Evolutionary conservation across 1,140 invertebrate species (phyloP).

Genomic region (Brachionus sp.): DNA sequence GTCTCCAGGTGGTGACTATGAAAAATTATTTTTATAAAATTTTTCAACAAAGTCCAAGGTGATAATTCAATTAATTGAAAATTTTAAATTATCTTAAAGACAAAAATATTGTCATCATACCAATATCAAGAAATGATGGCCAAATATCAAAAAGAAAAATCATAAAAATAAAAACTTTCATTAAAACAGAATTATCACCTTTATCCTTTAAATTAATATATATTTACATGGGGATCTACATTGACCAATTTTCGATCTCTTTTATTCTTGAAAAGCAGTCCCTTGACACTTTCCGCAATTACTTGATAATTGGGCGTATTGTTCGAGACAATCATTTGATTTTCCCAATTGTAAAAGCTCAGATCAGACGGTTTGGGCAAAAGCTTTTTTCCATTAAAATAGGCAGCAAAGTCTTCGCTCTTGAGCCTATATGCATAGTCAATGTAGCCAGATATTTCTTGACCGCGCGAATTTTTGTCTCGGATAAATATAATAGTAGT

Average conservation of each 20-base stretch:
- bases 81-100: too few species aligned
- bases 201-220: background rate
- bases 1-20: slow-evolving; percentile 58
- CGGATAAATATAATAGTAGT: slow-evolving; percentile 70
- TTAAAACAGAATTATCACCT: background rate
- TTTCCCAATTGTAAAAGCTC: slow-evolving; percentile 70
- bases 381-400: slow-evolving; percentile 68
- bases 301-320: slow-evolving; percentile 69
- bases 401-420: slow-evolving; percentile 69
- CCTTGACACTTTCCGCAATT: slow-evolving; percentile 65
- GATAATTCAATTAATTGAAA: background rate
- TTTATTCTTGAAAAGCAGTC: slow-evolving; percentile 66
- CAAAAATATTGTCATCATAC: too few species aligned
- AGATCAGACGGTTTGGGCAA: slow-evolving; percentile 67
- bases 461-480: slow-evolving; percentile 64
- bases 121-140: too few species aligned
- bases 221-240: slow-evolving; percentile 59
- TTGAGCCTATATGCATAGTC: slow-evolving; percentile 70
- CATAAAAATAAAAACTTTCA: too few species aligned
- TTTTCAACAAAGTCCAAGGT: background rate
- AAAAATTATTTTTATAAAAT: slow-evolving; percentile 11
- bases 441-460: slow-evolving; percentile 73
- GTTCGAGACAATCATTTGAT: slow-evolving; percentile 65
- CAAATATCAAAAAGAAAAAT: too few species aligned
- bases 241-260: slow-evolving; percentile 61